Evolutionary conservation across 2,888 invertebrate genomes (phyloP).

Genomic region (Charanyca ferruginea): DNA sequence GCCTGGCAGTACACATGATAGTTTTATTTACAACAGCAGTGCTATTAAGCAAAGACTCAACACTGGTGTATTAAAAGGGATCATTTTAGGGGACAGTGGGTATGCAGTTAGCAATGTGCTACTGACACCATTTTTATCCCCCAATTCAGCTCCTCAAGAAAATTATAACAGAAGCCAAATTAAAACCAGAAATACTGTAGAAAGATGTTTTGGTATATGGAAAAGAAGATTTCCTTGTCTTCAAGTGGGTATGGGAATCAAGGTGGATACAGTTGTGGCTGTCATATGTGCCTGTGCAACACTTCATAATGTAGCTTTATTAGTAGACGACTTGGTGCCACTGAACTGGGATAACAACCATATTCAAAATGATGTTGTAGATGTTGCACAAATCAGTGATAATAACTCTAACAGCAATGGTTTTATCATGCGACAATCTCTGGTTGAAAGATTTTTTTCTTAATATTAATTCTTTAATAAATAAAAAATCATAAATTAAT

Average conservation of each 20-base stretch:
- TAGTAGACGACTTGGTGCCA: slow-evolving; percentile 12
- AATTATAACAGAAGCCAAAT: slow-evolving; percentile 52
- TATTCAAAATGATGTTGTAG: neutral
- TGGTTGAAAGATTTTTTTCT: slow-evolving; percentile 11
- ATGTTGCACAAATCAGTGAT: slow-evolving; percentile 7
- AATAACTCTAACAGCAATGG: slow-evolving; percentile 7
- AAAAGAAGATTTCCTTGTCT: slow-evolving; percentile 33
- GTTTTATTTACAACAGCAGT: slow-evolving; percentile 34
- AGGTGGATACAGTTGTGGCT: slow-evolving; percentile 18
- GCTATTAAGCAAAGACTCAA: slow-evolving; percentile 24
- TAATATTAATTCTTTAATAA: neutral
- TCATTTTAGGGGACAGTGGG: slow-evolving; percentile 39
- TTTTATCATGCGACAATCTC: slow-evolving; percentile 10
- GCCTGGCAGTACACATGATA: no score
- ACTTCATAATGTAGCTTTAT: slow-evolving; percentile 18
- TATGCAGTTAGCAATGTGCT: slow-evolving; percentile 43
- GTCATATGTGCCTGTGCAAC: slow-evolving; percentile 33
- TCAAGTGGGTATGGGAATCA: slow-evolving; percentile 14
- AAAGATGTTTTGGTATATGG: slow-evolving; percentile 53
- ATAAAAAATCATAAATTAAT: slow-evolving; percentile 9
- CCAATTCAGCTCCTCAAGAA: slow-evolving; percentile 21
- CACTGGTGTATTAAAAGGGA: slow-evolving; percentile 18
- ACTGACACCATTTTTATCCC: slow-evolving; percentile 29
- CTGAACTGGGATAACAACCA: no score
- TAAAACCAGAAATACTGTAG: slow-evolving; percentile 53